A percentile compares a stretch with the other conserved stretches of the same genome.
Evolutionary conservation across 2,797 vertebrate genomes (phyloP).

Genomic region (Meriones psammophilus): DNA sequence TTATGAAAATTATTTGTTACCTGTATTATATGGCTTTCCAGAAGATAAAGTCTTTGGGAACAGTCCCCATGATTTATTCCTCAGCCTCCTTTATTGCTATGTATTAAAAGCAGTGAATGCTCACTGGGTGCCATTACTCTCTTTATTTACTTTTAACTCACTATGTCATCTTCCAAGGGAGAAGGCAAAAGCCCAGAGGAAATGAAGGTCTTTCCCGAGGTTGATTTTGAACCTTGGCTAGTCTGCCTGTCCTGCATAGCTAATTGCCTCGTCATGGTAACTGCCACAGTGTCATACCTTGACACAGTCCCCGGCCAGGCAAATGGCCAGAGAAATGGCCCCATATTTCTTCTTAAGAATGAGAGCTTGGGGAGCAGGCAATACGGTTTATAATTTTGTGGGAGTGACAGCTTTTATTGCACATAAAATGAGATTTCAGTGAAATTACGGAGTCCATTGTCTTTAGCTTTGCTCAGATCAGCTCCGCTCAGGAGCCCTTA

Average conservation of each 20-base stretch:
- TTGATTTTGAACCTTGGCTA: not conserved
- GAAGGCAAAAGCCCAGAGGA: not conserved
- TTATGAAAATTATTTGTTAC: conserved; percentile 31
- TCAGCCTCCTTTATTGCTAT: not conserved
- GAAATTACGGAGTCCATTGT: not conserved
- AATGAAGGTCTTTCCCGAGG: rapidly evolving
- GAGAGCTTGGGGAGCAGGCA: not conserved
- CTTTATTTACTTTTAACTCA: not conserved
- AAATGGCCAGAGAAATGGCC: not conserved
- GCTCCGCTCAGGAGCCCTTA: not conserved
- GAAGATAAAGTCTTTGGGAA: conserved; percentile 26
- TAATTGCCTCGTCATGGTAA: not conserved
- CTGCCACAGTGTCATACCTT: not conserved
- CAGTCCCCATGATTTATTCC: not conserved
- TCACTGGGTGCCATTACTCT: not conserved
- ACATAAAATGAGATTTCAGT: conserved; percentile 33
- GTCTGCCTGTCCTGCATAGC: not conserved
- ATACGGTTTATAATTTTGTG: conserved; percentile 28
- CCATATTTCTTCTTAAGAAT: conserved; percentile 17
- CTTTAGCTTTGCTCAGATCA: conserved; percentile 24
- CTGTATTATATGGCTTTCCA: conserved; percentile 31
- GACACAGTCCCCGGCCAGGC: not conserved
- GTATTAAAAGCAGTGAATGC: not conserved
- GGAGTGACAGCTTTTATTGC: not conserved
- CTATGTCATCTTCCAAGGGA: not conserved